Percentiles rank a stretch among this genome's conserved stretches.
Conservation (phyloP, 2,888 invertebrate species). For the Argynnis bischoffii region DNA sequence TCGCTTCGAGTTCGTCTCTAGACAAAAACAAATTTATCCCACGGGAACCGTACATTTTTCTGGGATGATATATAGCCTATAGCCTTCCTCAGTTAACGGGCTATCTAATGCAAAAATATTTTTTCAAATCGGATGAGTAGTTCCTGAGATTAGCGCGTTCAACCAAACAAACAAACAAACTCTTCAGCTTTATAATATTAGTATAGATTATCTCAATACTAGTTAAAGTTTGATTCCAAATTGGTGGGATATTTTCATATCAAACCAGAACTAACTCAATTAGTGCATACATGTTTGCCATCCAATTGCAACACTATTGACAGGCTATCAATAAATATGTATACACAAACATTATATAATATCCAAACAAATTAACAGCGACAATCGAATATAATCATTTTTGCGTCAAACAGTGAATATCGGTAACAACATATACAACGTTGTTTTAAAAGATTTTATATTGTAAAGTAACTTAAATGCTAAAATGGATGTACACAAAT, state of each 20-base stretch:
- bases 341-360: slow-evolving; percentile 5
- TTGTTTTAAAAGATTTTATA: background rate
- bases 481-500: background rate
- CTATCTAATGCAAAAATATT: too few species aligned
- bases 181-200: too few species aligned
- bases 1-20: too few species aligned
- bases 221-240: background rate
- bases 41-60: too few species aligned
- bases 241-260: background rate
- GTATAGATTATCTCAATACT: background rate
- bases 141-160: too few species aligned
- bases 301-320: background rate
- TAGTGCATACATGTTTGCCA: background rate
- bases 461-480: background rate
- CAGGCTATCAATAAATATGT: background rate
- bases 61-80: too few species aligned
- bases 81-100: too few species aligned
- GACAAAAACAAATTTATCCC: too few species aligned
- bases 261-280: background rate
- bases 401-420: background rate
- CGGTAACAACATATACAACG: background rate
- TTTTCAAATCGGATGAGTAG: too few species aligned
- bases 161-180: too few species aligned
- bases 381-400: background rate
- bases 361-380: background rate